Evolutionary conservation across 2,888 invertebrate species (phyloP).

Genomic region (Diaprepes abbreviatus): DNA sequence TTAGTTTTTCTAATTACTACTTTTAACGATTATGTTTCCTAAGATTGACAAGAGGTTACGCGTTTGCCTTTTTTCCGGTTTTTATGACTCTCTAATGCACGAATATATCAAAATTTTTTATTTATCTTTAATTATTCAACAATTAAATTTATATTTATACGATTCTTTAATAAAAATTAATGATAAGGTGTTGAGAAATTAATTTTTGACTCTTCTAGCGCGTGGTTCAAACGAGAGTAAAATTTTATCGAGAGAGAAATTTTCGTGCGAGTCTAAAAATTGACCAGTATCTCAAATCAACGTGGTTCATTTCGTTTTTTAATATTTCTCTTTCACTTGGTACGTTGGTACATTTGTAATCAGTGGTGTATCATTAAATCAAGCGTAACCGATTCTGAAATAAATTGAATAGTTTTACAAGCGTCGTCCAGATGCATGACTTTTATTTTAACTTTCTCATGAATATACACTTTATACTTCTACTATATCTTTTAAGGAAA

Average conservation of each 20-base stretch:
- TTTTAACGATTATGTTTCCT: no score
- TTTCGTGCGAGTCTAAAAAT: slow-evolving; percentile 46
- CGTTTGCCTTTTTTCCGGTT: slow-evolving; percentile 5
- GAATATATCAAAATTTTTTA: neutral
- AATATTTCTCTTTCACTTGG: slow-evolving; percentile 58
- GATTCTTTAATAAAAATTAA: neutral
- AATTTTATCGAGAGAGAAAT: slow-evolving; percentile 48
- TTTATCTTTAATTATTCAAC: neutral
- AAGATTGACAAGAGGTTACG: no score
- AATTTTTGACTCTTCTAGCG: slow-evolving; percentile 30
- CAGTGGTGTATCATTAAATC: slow-evolving; percentile 27
- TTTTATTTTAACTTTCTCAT: no score
- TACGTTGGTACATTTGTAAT: slow-evolving; percentile 6
- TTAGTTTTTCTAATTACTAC: neutral
- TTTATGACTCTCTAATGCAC: neutral
- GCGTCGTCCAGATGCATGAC: no score
- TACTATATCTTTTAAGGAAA: no score
- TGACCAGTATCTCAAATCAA: slow-evolving; percentile 43
- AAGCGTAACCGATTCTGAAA: neutral
- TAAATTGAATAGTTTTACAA: no score
- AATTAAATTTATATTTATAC: neutral
- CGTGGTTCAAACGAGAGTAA: slow-evolving; percentile 47
- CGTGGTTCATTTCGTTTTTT: slow-evolving; percentile 53
- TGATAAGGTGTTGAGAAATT: slow-evolving; percentile 11
- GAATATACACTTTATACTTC: no score